Base-by-base conservation (phyloP, 2,113 vertebrate species). In the Campylomormyrus tamandua region DNA sequence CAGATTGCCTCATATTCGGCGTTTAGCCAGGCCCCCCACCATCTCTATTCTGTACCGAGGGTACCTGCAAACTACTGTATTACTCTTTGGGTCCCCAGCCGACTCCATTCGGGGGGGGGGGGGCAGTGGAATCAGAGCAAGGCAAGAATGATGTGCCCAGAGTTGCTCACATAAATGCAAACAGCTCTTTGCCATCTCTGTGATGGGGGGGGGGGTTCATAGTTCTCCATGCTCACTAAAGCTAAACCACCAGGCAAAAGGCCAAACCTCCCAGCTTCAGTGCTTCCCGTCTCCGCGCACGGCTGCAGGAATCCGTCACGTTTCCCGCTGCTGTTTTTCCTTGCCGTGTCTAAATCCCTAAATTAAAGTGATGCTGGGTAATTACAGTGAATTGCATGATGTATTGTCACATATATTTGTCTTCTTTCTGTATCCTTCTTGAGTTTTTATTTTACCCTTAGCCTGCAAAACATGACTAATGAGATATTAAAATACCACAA, bases 1-100 rank as follows among this genome's bases (percentile, higher is more conserved):
- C 94, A 94, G 93, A 94, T 91, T 91, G 85, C 90, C 91, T 90
- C 90, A 93, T 94, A 92, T 92, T 94, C 90, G 88, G 94, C 93
- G 95, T 83, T 83, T 39, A 94, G 94, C 90, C 94, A 92, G 89
- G 66, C 87, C 83, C 42, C 87, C 21, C 70, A 19, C 39, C 19
- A 21, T 19, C 42, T 21, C 17, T 45, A 6, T 45, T 45, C 77
- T 83, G 10, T 8, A 21, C 42, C 50, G 66, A 90, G 89, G 58
- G 87, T 50, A 56, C 77, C 80, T 48, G 24, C 62, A 74, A 62
- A 58, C 80, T 87, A 31, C 31, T 31, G 31, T 31, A 53, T 77
- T 52, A 52, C 88, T 87, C 89, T 89, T 90, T 74, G 56, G 56
- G 56, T 24, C 56, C 56, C 56, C 56, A n/a, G 56, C 3, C 56